Conservation (phyloP, 2,888 invertebrate species). For the Caenorhabditis sp. region DNA sequence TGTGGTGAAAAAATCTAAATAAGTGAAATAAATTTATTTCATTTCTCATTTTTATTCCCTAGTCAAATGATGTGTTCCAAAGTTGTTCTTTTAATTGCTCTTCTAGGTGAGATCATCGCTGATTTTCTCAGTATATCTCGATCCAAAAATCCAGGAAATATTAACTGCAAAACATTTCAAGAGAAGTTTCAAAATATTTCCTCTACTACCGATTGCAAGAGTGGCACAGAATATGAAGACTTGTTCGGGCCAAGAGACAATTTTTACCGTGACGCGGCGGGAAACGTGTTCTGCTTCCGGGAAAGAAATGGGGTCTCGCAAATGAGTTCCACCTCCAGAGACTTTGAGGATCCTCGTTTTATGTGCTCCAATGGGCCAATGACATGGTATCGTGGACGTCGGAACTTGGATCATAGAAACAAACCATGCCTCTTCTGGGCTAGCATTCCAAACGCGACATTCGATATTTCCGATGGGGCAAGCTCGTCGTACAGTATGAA, state of each 20-base stretch:
- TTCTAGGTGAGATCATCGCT: background rate
- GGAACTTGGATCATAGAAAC: slow-evolving; percentile 38
- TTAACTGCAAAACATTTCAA: background rate
- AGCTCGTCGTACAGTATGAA: slow-evolving; percentile 59
- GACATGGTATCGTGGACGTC: slow-evolving; percentile 54
- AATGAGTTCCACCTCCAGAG: slow-evolving; percentile 48
- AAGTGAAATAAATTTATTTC: slow-evolving; percentile 4
- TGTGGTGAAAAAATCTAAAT: background rate
- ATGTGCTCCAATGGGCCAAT: slow-evolving; percentile 53
- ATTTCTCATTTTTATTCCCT: background rate
- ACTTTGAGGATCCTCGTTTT: slow-evolving; percentile 57
- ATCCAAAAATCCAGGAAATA: background rate
- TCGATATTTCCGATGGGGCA: slow-evolving; percentile 45
- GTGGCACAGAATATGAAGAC: slow-evolving; percentile 1
- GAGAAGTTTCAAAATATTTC: slow-evolving; percentile 32
- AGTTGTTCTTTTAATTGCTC: background rate
- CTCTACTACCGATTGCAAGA: slow-evolving; percentile 26
- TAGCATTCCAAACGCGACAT: slow-evolving; percentile 18
- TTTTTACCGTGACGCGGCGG: slow-evolving; percentile 17
- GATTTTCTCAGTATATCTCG: no score
- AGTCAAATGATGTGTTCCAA: no score
- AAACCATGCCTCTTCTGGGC: slow-evolving; percentile 53
- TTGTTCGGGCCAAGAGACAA: slow-evolving; percentile 26
- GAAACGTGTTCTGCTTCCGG: slow-evolving; percentile 51
- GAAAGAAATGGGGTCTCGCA: slow-evolving; percentile 3